Percentiles rank a stretch among this genome's conserved stretches.
phyloP scores from a whole-genome alignment of 2,113 vertebrate species.

The Heptranchias perlo region DNA sequence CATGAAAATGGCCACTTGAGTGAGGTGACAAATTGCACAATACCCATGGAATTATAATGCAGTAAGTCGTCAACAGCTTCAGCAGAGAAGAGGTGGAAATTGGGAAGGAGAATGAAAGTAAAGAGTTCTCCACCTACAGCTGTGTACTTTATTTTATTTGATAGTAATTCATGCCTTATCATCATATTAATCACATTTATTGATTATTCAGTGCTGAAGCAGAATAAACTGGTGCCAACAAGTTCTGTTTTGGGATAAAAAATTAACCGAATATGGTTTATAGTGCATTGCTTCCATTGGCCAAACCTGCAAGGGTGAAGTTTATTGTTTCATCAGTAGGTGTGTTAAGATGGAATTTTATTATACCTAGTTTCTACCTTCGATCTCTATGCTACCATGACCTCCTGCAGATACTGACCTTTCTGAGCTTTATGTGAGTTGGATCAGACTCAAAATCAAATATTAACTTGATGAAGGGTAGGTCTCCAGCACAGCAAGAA shows the following conservation, averaged over 20 bases:
- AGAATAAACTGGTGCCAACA: constrained; percentile 29
- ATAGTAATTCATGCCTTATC: not conserved
- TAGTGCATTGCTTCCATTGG: not conserved
- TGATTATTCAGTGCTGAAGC: constrained; percentile 23
- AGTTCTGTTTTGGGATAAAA: constrained; percentile 11
- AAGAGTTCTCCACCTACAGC: not conserved
- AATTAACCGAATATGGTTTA: constrained; percentile 1
- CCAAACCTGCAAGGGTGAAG: not conserved
- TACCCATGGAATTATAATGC: not conserved
- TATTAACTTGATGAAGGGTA: constrained; percentile 2
- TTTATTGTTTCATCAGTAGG: not conserved
- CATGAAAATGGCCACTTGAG: not conserved
- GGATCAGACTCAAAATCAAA: constrained; percentile 13
- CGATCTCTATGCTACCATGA: not conserved
- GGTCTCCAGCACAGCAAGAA: not conserved
- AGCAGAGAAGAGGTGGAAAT: not conserved
- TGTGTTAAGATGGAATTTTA: constrained; percentile 15
- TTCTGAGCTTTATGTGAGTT: not conserved
- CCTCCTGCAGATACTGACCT: not conserved
- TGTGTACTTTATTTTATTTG: not conserved
- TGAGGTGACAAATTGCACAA: not conserved
- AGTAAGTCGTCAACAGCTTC: not conserved
- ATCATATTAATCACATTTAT: not conserved
- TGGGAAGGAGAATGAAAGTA: too few species aligned
- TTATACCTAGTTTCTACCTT: not conserved